Evolutionary conservation across 2,797 vertebrate genomes (phyloP).

Genomic region (Hafferia zeledoni): DNA sequence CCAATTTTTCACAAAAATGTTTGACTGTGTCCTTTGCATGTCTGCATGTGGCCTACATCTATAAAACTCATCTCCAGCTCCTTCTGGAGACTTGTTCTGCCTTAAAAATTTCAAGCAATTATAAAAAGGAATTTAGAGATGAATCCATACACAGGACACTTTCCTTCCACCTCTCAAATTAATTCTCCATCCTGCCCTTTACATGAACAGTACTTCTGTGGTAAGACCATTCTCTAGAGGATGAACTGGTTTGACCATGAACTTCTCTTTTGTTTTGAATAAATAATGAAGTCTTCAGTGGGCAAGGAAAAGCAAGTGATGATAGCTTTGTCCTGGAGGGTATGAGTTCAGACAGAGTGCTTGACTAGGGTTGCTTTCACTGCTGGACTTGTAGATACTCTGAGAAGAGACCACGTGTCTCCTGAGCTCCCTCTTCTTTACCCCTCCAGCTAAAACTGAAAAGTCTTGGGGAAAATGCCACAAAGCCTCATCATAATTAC

Average conservation of each 20-base stretch:
- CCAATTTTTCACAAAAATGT: background rate
- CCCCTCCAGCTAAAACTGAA: background rate
- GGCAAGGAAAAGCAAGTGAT: background rate
- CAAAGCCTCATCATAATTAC: background rate
- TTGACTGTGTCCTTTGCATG: background rate
- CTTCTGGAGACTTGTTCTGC: background rate
- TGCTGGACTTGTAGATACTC: background rate
- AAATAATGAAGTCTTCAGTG: background rate
- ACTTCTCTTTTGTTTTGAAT: background rate
- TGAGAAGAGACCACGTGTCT: background rate
- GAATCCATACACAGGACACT: background rate
- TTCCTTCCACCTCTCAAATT: background rate
- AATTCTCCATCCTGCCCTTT: background rate
- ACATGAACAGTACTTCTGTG: background rate
- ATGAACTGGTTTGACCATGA: background rate
- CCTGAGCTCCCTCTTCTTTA: background rate
- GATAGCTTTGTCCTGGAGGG: background rate
- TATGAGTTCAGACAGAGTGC: background rate
- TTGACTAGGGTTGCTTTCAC: slow-evolving; percentile 15
- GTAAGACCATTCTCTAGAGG: background rate
- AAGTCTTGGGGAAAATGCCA: background rate
- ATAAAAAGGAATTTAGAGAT: background rate
- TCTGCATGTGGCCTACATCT: background rate
- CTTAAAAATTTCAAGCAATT: background rate
- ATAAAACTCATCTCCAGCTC: background rate